Base-by-base conservation (phyloP, 1,140 invertebrate genomes). In the Bombus superbus region DNA sequence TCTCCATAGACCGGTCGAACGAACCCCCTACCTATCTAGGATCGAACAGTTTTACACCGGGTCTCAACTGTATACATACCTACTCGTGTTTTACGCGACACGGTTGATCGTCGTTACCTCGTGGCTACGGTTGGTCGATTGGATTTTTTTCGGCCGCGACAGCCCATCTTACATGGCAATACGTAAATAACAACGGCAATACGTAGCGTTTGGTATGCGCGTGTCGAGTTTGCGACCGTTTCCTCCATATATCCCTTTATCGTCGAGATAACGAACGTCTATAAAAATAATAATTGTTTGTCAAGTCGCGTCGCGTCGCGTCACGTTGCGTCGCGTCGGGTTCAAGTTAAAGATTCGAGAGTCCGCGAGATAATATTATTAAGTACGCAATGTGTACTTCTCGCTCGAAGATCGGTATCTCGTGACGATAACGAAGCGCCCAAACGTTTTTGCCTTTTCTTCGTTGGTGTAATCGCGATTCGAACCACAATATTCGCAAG, bases 241-340 rank as follows among this genome's bases (percentile, higher is more conserved):
- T 32, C 38, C 44, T 74, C 22, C 22, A n/a, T n/a, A 72, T 42
- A 72, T 40, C 47, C 9, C 8, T 76, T 68, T 79, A 68, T 79
- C 71, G 35, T 66, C 42, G 73, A 64, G 71, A 85, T 81, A 79
- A 62, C 44, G 62, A 74, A 81, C 69, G 47, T 73, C 40, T 35
- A 66, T 18, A 42, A 35, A 35, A 80, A 75, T 86, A 74, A 85
- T 62, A 28, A 40, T 53, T 69, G 32, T 68, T 68, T 64, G 11
- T 38, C 62, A 13, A 44, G 35, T 35, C 28, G 32, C 10, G 32
- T 9, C 59, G 1, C 47, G 18, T 62, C 59, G 35, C 62, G 28
- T 35, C 73, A 11, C 59, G 22, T 18, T 6, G n/a, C 8, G 35
- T 53, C 57, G 35, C 62, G 28, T 35, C 73, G 44, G 25, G 2